Evolutionary conservation across 2,113 vertebrate genomes (phyloP).

Genomic region (Corythoichthys intestinalis): DNA sequence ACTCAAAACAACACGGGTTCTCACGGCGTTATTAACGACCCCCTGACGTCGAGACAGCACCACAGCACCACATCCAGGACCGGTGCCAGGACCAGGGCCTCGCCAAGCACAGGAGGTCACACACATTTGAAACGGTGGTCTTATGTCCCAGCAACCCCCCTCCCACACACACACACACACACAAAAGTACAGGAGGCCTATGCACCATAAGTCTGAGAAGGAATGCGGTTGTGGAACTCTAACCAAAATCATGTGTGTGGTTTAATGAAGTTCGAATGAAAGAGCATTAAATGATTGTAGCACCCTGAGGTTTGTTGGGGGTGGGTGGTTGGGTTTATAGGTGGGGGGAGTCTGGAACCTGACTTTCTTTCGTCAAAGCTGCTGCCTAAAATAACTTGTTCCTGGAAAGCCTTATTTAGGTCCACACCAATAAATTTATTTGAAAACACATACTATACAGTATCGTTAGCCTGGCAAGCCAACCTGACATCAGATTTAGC

Average conservation of each 20-base stretch:
- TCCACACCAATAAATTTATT: not conserved
- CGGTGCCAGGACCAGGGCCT: conserved; percentile 21
- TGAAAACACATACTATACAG: not conserved
- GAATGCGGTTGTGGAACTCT: conserved; percentile 47
- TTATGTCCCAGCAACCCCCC: not conserved
- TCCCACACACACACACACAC: not conserved
- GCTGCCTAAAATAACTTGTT: conserved; percentile 56
- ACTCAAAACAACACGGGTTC: conserved; percentile 54
- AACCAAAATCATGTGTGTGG: conserved; percentile 67
- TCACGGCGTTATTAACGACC: conserved; percentile 53
- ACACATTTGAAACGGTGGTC: conserved; percentile 7
- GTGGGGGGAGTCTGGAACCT: conserved; percentile 27
- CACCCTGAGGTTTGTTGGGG: conserved; percentile 57
- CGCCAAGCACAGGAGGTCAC: conserved; percentile 40
- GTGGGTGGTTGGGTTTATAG: not conserved
- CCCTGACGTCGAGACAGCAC: conserved; percentile 39
- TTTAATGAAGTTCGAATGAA: conserved; percentile 60
- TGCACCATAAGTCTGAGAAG: conserved; percentile 4
- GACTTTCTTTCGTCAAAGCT: conserved; percentile 46
- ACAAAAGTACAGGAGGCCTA: not conserved
- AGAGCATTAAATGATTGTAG: conserved; percentile 65
- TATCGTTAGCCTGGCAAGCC: too few relatives aligned
- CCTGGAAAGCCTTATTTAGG: not conserved
- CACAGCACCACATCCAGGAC: conserved; percentile 22
- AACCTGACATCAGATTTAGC: too few relatives aligned